These are phyloP conservation scores for Dasypus novemcinctus DNA, from an alignment of 2,113 vertebrate genomes.

Conservation along the genomic window DNA sequence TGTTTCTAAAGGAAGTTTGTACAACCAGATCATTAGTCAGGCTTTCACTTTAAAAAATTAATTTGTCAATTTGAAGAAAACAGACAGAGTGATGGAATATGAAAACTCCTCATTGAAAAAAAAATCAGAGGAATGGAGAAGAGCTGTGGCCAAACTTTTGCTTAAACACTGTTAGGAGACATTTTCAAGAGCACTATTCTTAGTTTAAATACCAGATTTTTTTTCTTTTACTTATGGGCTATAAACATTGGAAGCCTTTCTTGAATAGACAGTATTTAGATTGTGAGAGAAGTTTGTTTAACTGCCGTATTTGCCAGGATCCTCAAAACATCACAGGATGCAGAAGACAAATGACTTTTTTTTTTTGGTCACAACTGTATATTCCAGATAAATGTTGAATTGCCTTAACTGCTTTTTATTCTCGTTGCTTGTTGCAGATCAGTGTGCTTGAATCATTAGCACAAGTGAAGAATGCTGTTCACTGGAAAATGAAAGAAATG, in stretches of 20 bases:
- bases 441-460: neutral
- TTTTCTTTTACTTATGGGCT: slow-evolving; percentile 73
- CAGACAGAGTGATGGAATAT: neutral
- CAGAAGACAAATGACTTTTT: slow-evolving; percentile 79
- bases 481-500: slow-evolving; percentile 34
- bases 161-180: slow-evolving; percentile 79
- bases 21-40: slow-evolving; percentile 48
- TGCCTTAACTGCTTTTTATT: slow-evolving; percentile 64
- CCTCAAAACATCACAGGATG: slow-evolving; percentile 76
- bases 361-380: slow-evolving; percentile 48
- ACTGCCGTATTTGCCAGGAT: slow-evolving; percentile 75
- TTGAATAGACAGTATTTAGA: slow-evolving; percentile 82
- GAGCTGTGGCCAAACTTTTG: slow-evolving; percentile 79
- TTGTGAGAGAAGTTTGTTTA: slow-evolving; percentile 79
- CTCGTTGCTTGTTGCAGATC: slow-evolving; percentile 18
- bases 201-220: slow-evolving; percentile 72
- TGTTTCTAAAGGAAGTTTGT: slow-evolving; percentile 74
- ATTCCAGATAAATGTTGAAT: slow-evolving; percentile 63
- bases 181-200: slow-evolving; percentile 80
- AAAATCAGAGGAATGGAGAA: slow-evolving; percentile 66
- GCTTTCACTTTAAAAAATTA: neutral
- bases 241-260: slow-evolving; percentile 82
- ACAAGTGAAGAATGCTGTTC: slow-evolving; percentile 17
- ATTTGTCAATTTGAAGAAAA: slow-evolving; percentile 40
- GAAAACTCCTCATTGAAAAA: neutral